Evolutionary conservation across 2,888 invertebrate species (phyloP).

Genomic region (Amphipyra berbera): DNA sequence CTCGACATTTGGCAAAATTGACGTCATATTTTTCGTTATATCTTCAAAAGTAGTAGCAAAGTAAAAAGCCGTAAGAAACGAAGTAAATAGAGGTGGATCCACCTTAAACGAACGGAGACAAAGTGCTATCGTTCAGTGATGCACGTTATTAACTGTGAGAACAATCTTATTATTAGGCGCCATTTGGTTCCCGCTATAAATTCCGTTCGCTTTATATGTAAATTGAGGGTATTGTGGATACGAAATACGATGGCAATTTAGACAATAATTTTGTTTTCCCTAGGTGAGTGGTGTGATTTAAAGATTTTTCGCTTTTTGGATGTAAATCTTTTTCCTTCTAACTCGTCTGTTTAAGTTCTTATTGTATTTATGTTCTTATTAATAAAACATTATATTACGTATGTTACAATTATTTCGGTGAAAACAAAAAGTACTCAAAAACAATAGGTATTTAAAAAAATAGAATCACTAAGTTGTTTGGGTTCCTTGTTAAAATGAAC

Average conservation of each 20-base stretch:
- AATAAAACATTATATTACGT: too few species aligned
- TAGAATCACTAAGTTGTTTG: too few species aligned
- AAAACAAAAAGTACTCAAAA: too few species aligned
- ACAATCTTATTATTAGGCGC: conserved; percentile 60
- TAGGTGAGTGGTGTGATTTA: conserved; percentile 15
- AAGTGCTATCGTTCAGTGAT: conserved; percentile 54
- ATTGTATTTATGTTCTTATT: neutral
- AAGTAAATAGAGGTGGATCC: conserved; percentile 1
- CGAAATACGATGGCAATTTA: conserved; percentile 43
- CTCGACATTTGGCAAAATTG: too few species aligned
- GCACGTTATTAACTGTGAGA: conserved; percentile 70
- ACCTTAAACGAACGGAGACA: conserved; percentile 54
- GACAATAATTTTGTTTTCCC: conserved; percentile 35
- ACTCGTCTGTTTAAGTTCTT: neutral
- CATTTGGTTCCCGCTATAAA: conserved; percentile 62
- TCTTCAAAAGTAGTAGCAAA: too few species aligned
- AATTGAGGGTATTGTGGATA: conserved; percentile 45
- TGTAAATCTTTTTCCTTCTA: neutral
- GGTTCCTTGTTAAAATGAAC: too few species aligned
- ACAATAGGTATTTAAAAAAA: too few species aligned
- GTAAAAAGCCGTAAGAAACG: neutral
- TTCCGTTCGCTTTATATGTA: conserved; percentile 51
- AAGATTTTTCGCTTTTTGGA: neutral
- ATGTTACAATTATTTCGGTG: too few species aligned
- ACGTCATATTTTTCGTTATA: too few species aligned